These are phyloP conservation scores for Apotomis capreana DNA, from an alignment of 2,888 invertebrate genomes.

Conservation along the genomic window DNA sequence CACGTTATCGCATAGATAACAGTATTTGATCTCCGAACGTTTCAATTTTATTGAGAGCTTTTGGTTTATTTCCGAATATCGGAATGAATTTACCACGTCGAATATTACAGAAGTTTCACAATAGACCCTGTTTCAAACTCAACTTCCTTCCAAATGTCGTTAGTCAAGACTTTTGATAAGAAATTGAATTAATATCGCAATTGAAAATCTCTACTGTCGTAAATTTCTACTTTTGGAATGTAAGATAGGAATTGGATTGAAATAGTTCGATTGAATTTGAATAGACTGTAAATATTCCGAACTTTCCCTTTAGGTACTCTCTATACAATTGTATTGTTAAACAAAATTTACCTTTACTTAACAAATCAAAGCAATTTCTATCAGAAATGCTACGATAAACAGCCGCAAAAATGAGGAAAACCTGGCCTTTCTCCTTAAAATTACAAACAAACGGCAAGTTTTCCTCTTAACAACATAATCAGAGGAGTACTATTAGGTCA, in stretches of 20 bases:
- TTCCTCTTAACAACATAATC: conserved; percentile 24
- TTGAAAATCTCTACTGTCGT: conserved; percentile 62
- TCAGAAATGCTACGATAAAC: not conserved
- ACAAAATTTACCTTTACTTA: not conserved
- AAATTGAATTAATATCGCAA: conserved; percentile 72
- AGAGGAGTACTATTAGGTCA: conserved; percentile 30
- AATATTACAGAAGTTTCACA: conserved; percentile 78
- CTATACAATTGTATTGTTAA: not conserved
- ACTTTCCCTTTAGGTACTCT: not conserved
- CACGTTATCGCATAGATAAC: conserved; percentile 32
- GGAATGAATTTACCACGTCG: conserved; percentile 73
- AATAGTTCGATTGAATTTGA: not conserved
- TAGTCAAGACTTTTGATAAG: conserved; percentile 77
- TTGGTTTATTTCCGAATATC: conserved; percentile 68
- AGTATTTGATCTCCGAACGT: conserved; percentile 28
- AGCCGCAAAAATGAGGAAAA: not conserved
- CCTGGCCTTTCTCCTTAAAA: not conserved
- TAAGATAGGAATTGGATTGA: not conserved
- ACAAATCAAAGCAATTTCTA: conserved; percentile 3
- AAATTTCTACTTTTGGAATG: conserved; percentile 31
- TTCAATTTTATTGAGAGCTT: conserved; percentile 63
- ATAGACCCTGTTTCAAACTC: conserved; percentile 71
- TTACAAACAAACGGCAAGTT: conserved; percentile 10
- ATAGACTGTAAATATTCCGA: too few relatives aligned
- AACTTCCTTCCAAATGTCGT: conserved; percentile 63